Percentiles rank a stretch among this genome's conserved stretches.
phyloP scores from a whole-genome alignment of 2,113 vertebrate species.

The Acrocephalus arundinaceus region DNA sequence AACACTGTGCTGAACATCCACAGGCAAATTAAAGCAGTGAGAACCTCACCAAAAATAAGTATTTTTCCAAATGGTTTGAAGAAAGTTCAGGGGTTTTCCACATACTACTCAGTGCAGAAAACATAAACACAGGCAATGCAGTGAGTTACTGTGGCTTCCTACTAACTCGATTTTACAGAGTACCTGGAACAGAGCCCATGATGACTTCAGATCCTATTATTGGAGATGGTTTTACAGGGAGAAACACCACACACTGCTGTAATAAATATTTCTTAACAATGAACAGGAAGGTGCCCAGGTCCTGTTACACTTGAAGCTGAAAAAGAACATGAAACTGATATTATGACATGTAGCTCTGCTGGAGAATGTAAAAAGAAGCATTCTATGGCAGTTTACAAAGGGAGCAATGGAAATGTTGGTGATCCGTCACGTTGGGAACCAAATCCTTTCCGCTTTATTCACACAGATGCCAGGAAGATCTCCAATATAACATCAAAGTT shows the following conservation, averaged over 20 bases:
- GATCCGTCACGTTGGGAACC: neutral
- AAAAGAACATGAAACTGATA: neutral
- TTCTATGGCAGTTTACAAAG: neutral
- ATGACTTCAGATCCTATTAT: neutral
- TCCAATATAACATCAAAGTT: neutral
- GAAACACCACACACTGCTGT: neutral
- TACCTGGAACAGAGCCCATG: neutral
- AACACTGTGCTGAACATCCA: neutral
- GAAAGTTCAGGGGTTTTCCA: neutral
- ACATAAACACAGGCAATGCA: neutral
- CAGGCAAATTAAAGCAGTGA: neutral
- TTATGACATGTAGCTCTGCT: neutral
- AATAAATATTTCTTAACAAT: neutral
- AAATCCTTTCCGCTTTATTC: neutral
- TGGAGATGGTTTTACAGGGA: neutral
- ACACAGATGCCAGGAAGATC: neutral
- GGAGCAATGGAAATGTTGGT: neutral
- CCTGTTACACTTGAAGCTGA: neutral
- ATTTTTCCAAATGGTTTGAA: neutral
- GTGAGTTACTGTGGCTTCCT: neutral
- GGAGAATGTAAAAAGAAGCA: neutral
- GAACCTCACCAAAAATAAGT: neutral
- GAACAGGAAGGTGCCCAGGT: neutral
- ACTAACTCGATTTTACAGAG: neutral
- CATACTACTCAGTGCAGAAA: neutral